phyloP scores from a whole-genome alignment of 2,797 vertebrate species.

The Acrocephalus scirpaceus region DNA sequence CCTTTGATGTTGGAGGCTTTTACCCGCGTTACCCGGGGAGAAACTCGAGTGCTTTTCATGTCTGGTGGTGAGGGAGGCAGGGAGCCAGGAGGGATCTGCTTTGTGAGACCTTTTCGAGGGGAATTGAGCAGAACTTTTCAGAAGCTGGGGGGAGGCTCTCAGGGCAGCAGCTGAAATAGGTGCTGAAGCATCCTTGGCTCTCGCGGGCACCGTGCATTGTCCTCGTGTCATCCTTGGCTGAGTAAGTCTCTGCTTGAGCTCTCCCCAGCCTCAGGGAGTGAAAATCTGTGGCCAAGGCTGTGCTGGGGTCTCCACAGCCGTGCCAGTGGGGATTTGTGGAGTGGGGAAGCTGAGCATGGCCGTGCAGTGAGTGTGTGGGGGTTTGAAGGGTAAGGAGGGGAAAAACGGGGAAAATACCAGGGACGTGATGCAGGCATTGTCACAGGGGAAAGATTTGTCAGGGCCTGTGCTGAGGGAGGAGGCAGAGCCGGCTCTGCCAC shows the following conservation, averaged over 20 bases:
- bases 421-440: neutral
- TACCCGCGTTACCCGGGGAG: neutral
- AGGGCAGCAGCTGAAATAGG: neutral
- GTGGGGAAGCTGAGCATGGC: neutral
- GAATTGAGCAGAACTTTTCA: neutral
- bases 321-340: neutral
- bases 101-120: neutral
- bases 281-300: neutral
- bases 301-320: neutral
- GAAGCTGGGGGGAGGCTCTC: neutral
- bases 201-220: neutral
- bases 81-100: conserved; percentile 31
- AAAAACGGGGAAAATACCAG: neutral
- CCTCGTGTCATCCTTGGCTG: neutral
- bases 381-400: neutral
- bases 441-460: neutral
- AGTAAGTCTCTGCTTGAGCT: conserved; percentile 10
- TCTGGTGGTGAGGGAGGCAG: conserved; percentile 9
- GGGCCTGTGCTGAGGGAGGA: neutral
- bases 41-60: conserved; percentile 44
- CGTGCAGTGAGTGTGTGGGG: fast-evolving
- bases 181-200: conserved; percentile 31
- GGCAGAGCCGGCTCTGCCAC: neutral
- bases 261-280: neutral
- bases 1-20: conserved; percentile 54